Evolutionary conservation across 2,113 vertebrate species (phyloP).

Genomic region (Nettapus auritus): DNA sequence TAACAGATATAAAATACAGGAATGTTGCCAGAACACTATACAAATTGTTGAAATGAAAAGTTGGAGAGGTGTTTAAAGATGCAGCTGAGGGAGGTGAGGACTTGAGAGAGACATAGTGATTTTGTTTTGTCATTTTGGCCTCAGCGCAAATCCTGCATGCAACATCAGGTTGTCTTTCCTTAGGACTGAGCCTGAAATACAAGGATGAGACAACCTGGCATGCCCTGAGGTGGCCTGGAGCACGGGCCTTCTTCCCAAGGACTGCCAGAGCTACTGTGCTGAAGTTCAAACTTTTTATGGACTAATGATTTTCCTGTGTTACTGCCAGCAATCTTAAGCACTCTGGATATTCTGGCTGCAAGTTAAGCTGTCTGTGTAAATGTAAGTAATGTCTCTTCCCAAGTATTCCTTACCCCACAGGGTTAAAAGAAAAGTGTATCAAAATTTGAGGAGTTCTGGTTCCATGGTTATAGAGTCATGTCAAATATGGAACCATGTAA

Average conservation of each 20-base stretch:
- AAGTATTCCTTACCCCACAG: neutral
- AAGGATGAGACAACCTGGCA: neutral
- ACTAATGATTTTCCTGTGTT: conserved; percentile 11
- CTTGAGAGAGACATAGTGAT: neutral
- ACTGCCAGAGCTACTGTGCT: neutral
- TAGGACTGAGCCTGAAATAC: neutral
- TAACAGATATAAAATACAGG: neutral
- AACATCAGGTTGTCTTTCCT: neutral
- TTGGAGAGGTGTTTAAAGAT: neutral
- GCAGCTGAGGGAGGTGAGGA: neutral
- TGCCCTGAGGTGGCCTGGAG: neutral
- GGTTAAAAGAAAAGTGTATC: neutral
- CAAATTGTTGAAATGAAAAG: neutral
- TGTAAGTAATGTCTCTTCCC: neutral
- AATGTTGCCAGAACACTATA: neutral
- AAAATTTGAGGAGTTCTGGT: neutral
- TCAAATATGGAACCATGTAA: neutral
- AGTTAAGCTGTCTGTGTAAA: neutral
- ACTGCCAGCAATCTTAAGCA: neutral
- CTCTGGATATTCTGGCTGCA: neutral
- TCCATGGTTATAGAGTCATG: neutral
- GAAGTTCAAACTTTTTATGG: conserved; percentile 2
- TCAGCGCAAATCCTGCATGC: neutral
- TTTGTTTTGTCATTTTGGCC: conserved; percentile 14
- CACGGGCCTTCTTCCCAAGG: conserved; percentile 10